These are phyloP conservation scores for Doryteuthis pealeii DNA, from an alignment of 1,140 invertebrate genomes.

Conservation along the genomic window DNA sequence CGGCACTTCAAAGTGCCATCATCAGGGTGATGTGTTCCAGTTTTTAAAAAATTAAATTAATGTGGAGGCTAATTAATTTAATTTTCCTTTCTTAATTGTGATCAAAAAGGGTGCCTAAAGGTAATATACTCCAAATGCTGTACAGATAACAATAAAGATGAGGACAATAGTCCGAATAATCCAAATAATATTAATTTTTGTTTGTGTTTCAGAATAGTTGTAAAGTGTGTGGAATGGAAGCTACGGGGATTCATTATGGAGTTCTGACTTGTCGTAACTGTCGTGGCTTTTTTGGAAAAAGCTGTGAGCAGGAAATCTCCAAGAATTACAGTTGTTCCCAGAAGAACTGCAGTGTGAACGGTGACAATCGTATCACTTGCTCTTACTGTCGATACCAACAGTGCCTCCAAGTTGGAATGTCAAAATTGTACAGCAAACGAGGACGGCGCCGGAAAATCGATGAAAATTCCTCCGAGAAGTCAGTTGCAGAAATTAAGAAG, in stretches of 20 bases:
- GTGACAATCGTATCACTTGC: neutral
- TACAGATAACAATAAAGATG: no score
- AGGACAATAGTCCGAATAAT: no score
- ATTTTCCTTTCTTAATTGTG: no score
- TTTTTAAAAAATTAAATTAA: no score
- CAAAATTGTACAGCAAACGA: neutral
- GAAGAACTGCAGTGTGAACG: neutral
- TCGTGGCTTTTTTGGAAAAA: neutral
- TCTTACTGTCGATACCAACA: slow-evolving; percentile 95
- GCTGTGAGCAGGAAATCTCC: neutral
- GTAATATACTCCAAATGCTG: no score
- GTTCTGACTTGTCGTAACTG: neutral
- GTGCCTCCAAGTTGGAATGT: slow-evolving; percentile 98
- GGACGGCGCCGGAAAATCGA: neutral
- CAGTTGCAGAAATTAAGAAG: neutral
- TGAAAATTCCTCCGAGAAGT: neutral
- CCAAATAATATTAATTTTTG: no score
- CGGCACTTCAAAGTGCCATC: no score
- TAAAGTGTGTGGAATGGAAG: neutral
- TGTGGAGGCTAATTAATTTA: no score
- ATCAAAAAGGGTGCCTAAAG: no score
- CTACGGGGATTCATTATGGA: neutral
- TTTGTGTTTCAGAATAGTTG: neutral
- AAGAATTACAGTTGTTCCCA: neutral
- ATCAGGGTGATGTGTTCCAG: no score